Evolutionary conservation across 1,140 invertebrate genomes (phyloP).

Genomic region (Parapsyche elsis): DNA sequence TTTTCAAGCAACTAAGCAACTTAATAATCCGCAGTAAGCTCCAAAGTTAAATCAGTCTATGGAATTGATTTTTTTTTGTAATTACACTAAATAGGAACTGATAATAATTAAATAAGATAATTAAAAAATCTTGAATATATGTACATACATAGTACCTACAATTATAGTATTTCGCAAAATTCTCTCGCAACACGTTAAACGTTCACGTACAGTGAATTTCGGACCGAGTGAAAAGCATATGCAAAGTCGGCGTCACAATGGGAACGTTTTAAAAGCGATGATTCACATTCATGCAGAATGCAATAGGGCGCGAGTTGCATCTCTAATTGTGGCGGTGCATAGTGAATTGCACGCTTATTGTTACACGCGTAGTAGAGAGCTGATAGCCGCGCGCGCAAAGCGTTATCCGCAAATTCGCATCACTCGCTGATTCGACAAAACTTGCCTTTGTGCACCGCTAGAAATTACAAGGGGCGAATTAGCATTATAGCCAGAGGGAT

Average conservation of each 20-base stretch:
- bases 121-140: too few species aligned
- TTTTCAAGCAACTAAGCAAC: too few species aligned
- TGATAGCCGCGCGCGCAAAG: neutral
- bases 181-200: too few species aligned
- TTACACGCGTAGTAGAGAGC: neutral
- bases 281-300: conserved; percentile 6
- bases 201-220: too few species aligned
- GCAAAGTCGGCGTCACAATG: neutral
- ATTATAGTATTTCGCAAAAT: too few species aligned
- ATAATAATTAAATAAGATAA: too few species aligned
- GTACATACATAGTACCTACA: too few species aligned
- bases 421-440: conserved; percentile 23
- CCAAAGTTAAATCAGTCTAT: too few species aligned
- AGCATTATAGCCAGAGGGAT: conserved; percentile 14
- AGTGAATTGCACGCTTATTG: neutral
- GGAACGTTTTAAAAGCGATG: neutral
- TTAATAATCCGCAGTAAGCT: too few species aligned
- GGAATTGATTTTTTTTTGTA: too few species aligned
- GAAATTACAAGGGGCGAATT: conserved; percentile 7
- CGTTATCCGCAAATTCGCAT: neutral
- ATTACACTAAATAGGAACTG: too few species aligned
- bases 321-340: neutral
- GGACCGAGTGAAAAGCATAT: neutral
- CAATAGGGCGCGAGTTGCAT: neutral
- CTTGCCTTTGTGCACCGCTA: neutral